phyloP scores from a whole-genome alignment of 2,797 vertebrate species.

The Tragopan temminckii region DNA sequence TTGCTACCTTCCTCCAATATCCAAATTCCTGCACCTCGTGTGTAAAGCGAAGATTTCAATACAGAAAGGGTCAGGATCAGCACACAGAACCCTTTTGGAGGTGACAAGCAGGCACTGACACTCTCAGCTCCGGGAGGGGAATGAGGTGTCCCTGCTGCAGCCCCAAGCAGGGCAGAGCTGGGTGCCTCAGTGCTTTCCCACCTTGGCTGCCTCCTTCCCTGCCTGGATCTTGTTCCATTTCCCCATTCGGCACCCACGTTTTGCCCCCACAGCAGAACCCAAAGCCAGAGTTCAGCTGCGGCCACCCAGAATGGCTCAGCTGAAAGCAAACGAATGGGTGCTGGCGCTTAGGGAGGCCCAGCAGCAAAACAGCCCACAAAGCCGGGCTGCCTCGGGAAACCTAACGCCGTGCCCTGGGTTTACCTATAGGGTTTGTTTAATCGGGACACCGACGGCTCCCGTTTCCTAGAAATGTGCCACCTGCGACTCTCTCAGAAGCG shows the following conservation, averaged over 20 bases:
- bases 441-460: neutral
- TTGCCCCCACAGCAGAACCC: neutral
- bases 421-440: neutral
- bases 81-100: neutral
- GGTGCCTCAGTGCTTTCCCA: neutral
- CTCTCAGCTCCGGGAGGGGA: neutral
- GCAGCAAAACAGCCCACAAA: neutral
- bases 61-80: neutral
- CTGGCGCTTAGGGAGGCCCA: neutral
- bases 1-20: neutral
- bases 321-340: neutral
- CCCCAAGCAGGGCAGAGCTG: neutral
- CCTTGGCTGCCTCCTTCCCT: neutral
- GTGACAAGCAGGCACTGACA: neutral
- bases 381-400: neutral
- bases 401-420: neutral
- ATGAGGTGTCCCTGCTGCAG: neutral
- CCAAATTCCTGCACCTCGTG: neutral
- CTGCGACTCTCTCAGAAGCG: neutral
- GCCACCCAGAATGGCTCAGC: constrained; percentile 1
- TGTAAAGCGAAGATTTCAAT: neutral
- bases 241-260: too few species aligned
- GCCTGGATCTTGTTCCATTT: neutral
- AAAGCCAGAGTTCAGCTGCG: neutral
- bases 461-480: neutral